phyloP scores from a whole-genome alignment of 2,888 invertebrate species.

The Alloscopus bannaensis region DNA sequence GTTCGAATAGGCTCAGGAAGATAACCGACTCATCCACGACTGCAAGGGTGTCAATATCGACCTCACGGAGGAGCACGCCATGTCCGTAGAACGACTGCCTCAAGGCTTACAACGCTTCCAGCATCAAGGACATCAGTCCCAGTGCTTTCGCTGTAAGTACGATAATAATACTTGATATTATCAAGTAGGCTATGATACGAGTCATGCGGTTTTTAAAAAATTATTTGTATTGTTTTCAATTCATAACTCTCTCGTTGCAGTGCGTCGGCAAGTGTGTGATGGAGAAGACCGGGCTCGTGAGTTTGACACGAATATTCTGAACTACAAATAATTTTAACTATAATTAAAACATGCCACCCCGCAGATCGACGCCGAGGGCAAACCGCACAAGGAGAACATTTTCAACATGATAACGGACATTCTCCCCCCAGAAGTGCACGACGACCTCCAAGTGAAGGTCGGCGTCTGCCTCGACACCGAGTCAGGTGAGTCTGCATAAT shows the following conservation, averaged over 20 bases:
- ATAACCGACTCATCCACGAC: slow-evolving; percentile 16
- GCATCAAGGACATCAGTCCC: slow-evolving; percentile 40
- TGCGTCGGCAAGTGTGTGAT: slow-evolving; percentile 44
- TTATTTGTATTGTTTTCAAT: too few relatives aligned
- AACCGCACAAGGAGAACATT: slow-evolving; percentile 46
- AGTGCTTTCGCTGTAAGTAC: background rate
- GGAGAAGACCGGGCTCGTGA: slow-evolving; percentile 43
- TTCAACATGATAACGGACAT: slow-evolving; percentile 40
- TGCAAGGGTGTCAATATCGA: slow-evolving; percentile 38
- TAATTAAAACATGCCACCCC: background rate
- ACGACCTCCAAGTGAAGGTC: slow-evolving; percentile 30
- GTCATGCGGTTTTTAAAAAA: too few relatives aligned
- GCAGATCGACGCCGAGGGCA: slow-evolving; percentile 21
- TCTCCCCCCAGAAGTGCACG: slow-evolving; percentile 33
- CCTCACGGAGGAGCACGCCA: slow-evolving; percentile 37
- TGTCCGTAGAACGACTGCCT: slow-evolving; percentile 26
- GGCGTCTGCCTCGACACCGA: slow-evolving; percentile 40
- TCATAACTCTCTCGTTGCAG: background rate
- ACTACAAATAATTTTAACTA: background rate
- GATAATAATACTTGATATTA: too few relatives aligned
- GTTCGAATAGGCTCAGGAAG: slow-evolving; percentile 30
- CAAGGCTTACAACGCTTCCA: slow-evolving; percentile 25
- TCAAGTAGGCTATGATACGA: too few relatives aligned
- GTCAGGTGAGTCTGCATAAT: slow-evolving; percentile 16
- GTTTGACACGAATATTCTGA: background rate